Conservation (phyloP, 2,113 vertebrate genomes). For the Thamnophis sirtalis region DNA sequence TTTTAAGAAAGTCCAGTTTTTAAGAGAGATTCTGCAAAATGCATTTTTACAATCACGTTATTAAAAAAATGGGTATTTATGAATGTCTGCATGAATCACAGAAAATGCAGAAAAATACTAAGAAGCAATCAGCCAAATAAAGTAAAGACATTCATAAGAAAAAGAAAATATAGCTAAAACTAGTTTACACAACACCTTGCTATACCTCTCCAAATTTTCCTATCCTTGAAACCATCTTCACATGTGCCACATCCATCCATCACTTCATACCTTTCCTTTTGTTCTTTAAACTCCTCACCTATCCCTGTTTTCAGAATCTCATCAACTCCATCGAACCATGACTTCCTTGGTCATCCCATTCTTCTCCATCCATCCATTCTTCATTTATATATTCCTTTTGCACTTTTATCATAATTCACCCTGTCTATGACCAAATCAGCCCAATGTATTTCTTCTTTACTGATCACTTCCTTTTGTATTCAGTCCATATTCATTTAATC, state of each 20-base stretch:
- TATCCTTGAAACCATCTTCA: neutral
- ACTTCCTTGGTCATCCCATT: neutral
- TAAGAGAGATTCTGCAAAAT: neutral
- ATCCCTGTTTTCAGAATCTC: neutral
- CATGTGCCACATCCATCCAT: neutral
- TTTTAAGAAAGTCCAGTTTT: neutral
- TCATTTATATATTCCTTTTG: neutral
- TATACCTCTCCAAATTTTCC: neutral
- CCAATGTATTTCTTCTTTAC: neutral
- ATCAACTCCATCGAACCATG: neutral
- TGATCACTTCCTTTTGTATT: neutral
- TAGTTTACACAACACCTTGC: neutral
- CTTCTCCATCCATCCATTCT: neutral
- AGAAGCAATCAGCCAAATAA: neutral
- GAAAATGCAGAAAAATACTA: neutral
- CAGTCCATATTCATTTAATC: neutral
- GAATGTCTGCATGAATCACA: neutral
- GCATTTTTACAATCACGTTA: neutral
- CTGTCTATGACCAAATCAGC: neutral
- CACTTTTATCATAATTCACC: neutral
- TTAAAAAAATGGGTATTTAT: neutral
- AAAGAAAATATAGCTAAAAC: neutral
- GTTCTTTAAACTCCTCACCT: neutral
- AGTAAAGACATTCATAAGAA: neutral
- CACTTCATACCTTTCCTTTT: neutral